Percentiles rank a stretch among this genome's conserved stretches.
These are phyloP conservation scores for Falco rusticolus DNA, from an alignment of 2,797 vertebrate species.

Conservation along the genomic window DNA sequence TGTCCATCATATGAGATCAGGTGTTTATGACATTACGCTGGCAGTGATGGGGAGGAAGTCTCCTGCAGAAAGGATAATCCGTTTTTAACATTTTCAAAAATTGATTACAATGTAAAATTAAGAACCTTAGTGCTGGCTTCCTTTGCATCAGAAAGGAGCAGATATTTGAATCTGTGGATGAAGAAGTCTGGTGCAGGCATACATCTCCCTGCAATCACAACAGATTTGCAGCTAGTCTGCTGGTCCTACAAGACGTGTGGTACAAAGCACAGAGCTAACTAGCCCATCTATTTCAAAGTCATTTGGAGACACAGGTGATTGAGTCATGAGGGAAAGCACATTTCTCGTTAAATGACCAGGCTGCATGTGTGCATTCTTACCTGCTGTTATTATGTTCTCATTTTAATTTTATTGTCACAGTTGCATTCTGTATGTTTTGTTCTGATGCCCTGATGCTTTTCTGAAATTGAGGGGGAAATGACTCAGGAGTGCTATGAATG, in stretches of 20 bases:
- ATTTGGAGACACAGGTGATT: not conserved
- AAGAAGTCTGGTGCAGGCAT: not conserved
- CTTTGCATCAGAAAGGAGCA: not conserved
- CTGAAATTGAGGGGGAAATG: not conserved
- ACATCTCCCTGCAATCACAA: not conserved
- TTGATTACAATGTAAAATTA: not conserved
- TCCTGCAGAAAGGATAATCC: not conserved
- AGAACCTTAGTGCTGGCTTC: not conserved
- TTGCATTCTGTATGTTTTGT: not conserved
- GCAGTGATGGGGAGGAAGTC: not conserved
- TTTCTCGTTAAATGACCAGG: not conserved
- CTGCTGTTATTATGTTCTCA: not conserved
- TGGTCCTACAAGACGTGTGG: not conserved
- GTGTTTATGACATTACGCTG: not conserved
- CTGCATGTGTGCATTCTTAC: not conserved
- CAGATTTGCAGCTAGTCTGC: not conserved
- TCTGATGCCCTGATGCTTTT: not conserved
- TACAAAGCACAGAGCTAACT: not conserved
- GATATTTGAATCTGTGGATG: not conserved
- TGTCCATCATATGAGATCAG: not conserved
- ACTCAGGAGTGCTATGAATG: not conserved
- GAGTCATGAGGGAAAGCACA: not conserved
- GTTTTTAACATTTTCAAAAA: not conserved
- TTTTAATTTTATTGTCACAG: not conserved
- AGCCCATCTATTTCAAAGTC: not conserved